Conservation (phyloP, 37 sponge, comb jelly and placozoan species). For the Beroe ovata region DNA sequence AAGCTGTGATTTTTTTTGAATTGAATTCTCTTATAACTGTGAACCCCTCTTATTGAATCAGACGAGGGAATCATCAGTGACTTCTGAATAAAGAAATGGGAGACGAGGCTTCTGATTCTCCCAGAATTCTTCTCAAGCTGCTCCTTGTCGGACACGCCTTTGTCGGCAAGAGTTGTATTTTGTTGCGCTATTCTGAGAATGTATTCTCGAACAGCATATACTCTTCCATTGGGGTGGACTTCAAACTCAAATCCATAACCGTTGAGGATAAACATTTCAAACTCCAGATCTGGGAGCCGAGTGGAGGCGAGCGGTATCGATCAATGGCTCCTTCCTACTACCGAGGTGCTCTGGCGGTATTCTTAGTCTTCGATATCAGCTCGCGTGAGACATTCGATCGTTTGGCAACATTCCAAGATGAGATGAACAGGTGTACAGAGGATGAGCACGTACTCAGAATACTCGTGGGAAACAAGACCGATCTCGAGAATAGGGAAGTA, state of each 20-base stretch:
- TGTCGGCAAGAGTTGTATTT: neutral
- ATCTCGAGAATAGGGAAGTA: neutral
- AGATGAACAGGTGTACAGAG: neutral
- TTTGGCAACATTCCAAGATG: neutral
- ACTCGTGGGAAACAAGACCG: neutral
- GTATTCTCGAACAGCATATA: neutral
- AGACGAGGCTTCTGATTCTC: no score
- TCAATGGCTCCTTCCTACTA: neutral
- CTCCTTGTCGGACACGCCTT: neutral
- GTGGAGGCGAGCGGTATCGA: neutral
- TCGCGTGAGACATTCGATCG: neutral
- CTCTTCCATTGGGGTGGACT: neutral
- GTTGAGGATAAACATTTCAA: neutral
- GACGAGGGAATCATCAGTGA: no score
- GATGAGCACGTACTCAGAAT: neutral
- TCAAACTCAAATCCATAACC: neutral
- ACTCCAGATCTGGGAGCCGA: neutral
- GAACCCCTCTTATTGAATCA: no score
- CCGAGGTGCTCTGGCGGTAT: neutral
- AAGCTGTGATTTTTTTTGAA: no score
- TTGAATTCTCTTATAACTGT: no score
- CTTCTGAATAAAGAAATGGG: no score
- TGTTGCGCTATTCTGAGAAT: neutral
- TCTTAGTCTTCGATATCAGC: neutral
- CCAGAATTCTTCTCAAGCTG: neutral